A percentile compares a stretch with the other conserved stretches of the same genome.
Conservation (phyloP, 2,888 invertebrate species). For the Tortricodes alternella region DNA sequence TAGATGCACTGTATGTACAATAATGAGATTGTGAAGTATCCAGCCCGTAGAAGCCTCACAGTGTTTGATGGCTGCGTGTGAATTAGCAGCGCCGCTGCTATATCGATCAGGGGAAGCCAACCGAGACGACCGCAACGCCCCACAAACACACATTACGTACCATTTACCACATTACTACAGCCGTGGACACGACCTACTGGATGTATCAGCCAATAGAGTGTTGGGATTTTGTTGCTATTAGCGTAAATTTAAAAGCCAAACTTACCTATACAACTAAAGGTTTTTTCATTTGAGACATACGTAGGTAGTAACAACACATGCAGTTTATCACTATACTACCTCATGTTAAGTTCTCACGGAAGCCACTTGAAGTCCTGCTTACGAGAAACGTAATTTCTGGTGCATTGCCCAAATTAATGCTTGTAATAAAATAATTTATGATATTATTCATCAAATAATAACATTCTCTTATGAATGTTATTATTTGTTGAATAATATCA, state of each 20-base stretch:
- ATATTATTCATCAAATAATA: not conserved
- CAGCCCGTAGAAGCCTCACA: slow-evolving; percentile 23
- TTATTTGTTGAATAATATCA: not conserved
- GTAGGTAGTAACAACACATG: too few species aligned
- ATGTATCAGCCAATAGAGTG: slow-evolving; percentile 5
- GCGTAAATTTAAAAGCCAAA: not conserved
- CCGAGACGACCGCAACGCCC: slow-evolving; percentile 26
- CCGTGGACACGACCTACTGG: not conserved
- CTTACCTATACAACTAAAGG: too few species aligned
- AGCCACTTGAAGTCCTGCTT: too few species aligned
- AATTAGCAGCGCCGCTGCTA: slow-evolving; percentile 14
- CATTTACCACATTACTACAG: not conserved
- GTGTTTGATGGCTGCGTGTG: slow-evolving; percentile 10
- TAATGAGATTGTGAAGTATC: slow-evolving; percentile 30
- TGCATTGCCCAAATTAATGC: too few species aligned
- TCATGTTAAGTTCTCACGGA: too few species aligned
- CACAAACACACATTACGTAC: slow-evolving; percentile 23
- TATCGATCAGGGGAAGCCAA: slow-evolving; percentile 30
- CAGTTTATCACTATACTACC: too few species aligned
- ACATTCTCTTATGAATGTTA: too few species aligned
- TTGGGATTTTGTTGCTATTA: not conserved
- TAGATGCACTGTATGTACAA: too few species aligned
- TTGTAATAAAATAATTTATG: too few species aligned
- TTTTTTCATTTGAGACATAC: too few species aligned
- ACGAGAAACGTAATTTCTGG: too few species aligned